phyloP scores from a whole-genome alignment of 1,140 invertebrate genomes.

The Bombus huntii region DNA sequence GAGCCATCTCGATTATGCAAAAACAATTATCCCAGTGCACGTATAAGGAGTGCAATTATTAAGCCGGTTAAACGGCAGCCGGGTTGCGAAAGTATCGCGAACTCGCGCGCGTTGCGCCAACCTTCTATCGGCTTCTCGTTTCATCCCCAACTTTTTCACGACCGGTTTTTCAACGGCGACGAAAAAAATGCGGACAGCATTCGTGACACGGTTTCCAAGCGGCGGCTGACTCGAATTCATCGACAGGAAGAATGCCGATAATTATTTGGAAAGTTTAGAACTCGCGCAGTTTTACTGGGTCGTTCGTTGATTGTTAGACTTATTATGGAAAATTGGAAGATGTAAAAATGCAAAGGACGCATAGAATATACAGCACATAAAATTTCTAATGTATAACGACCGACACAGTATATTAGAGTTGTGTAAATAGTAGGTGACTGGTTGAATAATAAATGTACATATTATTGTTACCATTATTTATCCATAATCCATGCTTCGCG shows the following conservation, averaged over 20 bases:
- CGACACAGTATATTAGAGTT: no score
- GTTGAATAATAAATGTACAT: no score
- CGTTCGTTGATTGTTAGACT: neutral
- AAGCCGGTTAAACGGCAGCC: constrained; percentile 55
- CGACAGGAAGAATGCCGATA: neutral
- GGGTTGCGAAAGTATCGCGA: neutral
- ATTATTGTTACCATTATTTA: no score
- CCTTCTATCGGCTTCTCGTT: constrained; percentile 1
- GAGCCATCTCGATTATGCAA: constrained; percentile 64
- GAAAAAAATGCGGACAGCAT: neutral
- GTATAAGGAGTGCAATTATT: constrained; percentile 71
- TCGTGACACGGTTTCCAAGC: constrained; percentile 7
- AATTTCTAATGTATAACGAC: no score
- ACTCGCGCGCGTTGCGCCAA: constrained; percentile 44
- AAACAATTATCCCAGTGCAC: constrained; percentile 69
- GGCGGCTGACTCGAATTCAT: neutral
- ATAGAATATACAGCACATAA: no score
- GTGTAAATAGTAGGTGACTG: no score
- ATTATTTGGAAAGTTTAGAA: neutral
- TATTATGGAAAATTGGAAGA: neutral
- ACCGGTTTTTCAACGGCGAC: constrained; percentile 14
- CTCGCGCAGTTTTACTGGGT: neutral
- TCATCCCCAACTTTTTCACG: constrained; percentile 22
- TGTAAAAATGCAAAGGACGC: neutral
- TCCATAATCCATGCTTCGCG: no score